Evolutionary conservation across 2,113 vertebrate genomes (phyloP), one percentile per base, ranked within the genome.

Genomic region (Ictalurus furcatus): DNA sequence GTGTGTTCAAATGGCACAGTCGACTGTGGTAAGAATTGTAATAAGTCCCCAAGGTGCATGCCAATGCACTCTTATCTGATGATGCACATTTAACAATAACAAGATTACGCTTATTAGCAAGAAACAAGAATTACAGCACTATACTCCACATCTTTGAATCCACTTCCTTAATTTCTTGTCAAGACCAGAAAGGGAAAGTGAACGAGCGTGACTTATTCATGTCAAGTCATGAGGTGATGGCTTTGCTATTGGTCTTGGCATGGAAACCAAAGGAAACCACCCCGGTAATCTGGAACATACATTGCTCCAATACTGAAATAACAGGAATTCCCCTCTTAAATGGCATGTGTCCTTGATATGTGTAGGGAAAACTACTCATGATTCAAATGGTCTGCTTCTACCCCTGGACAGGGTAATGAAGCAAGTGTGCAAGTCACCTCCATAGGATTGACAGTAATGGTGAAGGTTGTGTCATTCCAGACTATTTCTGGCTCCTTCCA

Each of bases 371-470:
- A 82, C 2, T 3, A 34, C 21, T 30, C 17, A 28, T 40, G 56
- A 14, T 40, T 2, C n/a, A 71, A n/a, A 37, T 8, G 71, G 17
- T 73, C 84, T 71, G 19, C 67, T 73, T 30, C n/a, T 71, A 73
- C n/a, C 67, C 3, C 34, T 14, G 21, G 30, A 61, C 21, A 2
- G 40, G 84, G 21, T 78, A 48, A 34, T 21, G 25, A 40, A 79
- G 30, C 52, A 87, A 81, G n/a, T 59, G 17, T 69, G 61, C 63
- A 30, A 78, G 81, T 90, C 92, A 97, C 97, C 96, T 98, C 97
- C 97, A 98, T 97, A 82, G 97, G 97, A 92, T 98, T 98, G 91
- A 98, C 91, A 0, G 97, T 98, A 91, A 98, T 97, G 2, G 96
- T 98, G 67, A 98, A 93, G 0, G 95, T 96, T 87, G 97, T 97